phyloP scores from a whole-genome alignment of 2,113 vertebrate species.

The Zosterops pallidus region DNA sequence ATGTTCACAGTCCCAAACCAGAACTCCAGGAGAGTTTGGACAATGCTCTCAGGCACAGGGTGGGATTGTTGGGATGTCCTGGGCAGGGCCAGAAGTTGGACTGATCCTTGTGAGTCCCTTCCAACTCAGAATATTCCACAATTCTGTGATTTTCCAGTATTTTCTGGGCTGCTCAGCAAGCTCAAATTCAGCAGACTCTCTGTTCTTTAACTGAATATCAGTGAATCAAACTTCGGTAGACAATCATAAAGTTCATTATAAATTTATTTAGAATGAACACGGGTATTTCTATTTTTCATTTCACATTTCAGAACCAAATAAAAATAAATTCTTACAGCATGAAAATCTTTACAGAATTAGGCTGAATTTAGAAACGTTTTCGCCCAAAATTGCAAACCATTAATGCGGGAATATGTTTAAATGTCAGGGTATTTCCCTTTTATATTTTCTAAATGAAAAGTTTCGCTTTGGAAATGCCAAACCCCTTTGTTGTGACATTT shows the following conservation, averaged over 20 bases:
- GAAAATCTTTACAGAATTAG: background rate
- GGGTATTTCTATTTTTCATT: background rate
- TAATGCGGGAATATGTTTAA: background rate
- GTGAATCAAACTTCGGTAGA: background rate
- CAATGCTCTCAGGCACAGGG: rapidly evolving
- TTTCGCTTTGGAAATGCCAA: constrained; percentile 37
- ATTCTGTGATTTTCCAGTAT: background rate
- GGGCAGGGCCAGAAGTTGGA: background rate
- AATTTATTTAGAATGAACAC: rapidly evolving
- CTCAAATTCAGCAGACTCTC: background rate
- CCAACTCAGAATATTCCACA: background rate
- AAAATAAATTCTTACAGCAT: background rate
- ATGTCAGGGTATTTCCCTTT: constrained; percentile 3
- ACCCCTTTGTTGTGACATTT: constrained; percentile 21
- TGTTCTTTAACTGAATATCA: background rate
- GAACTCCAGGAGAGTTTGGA: background rate
- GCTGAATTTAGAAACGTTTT: background rate
- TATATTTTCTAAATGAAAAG: background rate
- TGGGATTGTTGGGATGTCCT: background rate
- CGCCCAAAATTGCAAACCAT: background rate
- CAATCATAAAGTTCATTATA: background rate
- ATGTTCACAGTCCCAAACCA: too few relatives aligned
- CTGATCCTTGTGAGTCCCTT: background rate
- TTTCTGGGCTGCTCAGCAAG: background rate
- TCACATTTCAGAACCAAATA: background rate